Conservation (phyloP, 2,888 invertebrate genomes). For the Dromius quadrimaculatus region DNA sequence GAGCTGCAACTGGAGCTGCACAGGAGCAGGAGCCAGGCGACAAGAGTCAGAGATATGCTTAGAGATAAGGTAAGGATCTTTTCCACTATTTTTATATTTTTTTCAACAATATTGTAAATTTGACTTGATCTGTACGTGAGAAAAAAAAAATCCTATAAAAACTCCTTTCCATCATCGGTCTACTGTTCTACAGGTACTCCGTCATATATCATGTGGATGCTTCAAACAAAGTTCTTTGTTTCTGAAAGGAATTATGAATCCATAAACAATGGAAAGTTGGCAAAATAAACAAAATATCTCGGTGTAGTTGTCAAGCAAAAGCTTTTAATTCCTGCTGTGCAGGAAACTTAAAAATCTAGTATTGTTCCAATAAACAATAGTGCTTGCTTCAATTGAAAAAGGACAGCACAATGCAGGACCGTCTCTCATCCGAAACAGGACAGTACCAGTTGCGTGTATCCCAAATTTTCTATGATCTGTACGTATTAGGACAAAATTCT, state of each 20-base stretch:
- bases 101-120: too few relatives aligned
- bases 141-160: too few relatives aligned
- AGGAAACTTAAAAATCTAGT: conserved; percentile 26
- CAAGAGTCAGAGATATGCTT: conserved; percentile 87
- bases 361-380: conserved; percentile 24
- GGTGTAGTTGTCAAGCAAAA: background rate
- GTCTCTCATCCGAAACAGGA: too few relatives aligned
- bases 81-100: too few relatives aligned
- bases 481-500: too few relatives aligned
- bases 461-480: too few relatives aligned
- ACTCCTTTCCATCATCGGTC: too few relatives aligned
- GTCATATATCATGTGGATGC: background rate
- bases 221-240: background rate
- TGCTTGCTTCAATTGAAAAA: background rate
- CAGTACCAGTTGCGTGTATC: background rate
- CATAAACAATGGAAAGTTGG: background rate
- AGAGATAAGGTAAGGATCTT: conserved; percentile 83
- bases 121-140: too few relatives aligned
- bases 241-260: background rate
- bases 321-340: conserved; percentile 26
- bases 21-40: conserved; percentile 87
- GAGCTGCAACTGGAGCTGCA: conserved; percentile 89
- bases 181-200: too few relatives aligned
- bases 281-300: conserved; percentile 20
- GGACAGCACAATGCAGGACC: too few relatives aligned